Evolutionary conservation across 2,797 vertebrate species (phyloP).

Genomic region (Nasua narica): DNA sequence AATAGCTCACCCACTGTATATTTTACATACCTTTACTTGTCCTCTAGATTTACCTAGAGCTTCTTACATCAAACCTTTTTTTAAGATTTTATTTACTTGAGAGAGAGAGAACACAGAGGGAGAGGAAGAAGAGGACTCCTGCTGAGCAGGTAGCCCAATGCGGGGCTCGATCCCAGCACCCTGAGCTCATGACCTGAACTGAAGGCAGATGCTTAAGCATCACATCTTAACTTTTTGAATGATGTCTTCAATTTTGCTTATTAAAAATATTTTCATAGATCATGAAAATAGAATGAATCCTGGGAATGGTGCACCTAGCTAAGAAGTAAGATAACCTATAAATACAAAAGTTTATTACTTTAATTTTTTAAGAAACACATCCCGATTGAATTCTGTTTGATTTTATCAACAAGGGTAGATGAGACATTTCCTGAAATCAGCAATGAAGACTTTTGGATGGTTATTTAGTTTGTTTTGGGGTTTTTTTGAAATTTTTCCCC

Average conservation of each 20-base stretch:
- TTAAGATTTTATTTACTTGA: no score
- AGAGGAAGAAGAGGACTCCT: no score
- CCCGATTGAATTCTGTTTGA: not conserved
- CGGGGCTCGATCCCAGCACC: no score
- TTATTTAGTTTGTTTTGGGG: not conserved
- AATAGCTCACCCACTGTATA: not conserved
- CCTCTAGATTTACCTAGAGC: not conserved
- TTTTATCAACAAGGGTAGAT: constrained; percentile 11
- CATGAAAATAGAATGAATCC: not conserved
- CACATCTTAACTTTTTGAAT: not conserved
- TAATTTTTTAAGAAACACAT: not conserved
- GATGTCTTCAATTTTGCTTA: not conserved
- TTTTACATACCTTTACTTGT: not conserved
- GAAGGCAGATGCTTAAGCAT: not conserved
- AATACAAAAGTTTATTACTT: not conserved
- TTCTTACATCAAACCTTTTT: not conserved
- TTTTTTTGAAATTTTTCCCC: not conserved
- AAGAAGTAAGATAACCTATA: not conserved
- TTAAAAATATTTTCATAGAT: not conserved
- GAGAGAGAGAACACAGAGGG: no score
- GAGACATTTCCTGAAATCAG: constrained; percentile 29
- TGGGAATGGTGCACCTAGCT: not conserved
- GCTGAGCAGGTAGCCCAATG: no score
- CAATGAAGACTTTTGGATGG: not conserved
- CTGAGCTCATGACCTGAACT: no score